These are phyloP conservation scores for Caenorhabditis elegans DNA, from an alignment of 1,140 invertebrate species.

Conservation along the genomic window WBcel235 BX284606.5:15338501-15339000, in stretches of 20 bases:
- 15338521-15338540: background rate
- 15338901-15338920: background rate
- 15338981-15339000: background rate
- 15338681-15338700: background rate
- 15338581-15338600: background rate
- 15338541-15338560: background rate
- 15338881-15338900: background rate
- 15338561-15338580: background rate
- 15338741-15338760: background rate
- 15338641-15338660: background rate
- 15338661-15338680: background rate
- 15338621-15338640: background rate
- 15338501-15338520: too few species aligned
- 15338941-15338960: slow-evolving; percentile 20
- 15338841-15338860: background rate
- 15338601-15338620: background rate
- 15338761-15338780: slow-evolving; percentile 4
- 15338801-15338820: background rate
- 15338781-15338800: background rate
- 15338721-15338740: background rate
- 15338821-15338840: too few species aligned
- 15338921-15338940: background rate
- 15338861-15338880: slow-evolving; percentile 4
- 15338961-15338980: slow-evolving; percentile 7
- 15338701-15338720: background rate